These are phyloP conservation scores for Lasioglossum malachurum DNA, from an alignment of 2,888 invertebrate species.

Conservation along the genomic window DNA sequence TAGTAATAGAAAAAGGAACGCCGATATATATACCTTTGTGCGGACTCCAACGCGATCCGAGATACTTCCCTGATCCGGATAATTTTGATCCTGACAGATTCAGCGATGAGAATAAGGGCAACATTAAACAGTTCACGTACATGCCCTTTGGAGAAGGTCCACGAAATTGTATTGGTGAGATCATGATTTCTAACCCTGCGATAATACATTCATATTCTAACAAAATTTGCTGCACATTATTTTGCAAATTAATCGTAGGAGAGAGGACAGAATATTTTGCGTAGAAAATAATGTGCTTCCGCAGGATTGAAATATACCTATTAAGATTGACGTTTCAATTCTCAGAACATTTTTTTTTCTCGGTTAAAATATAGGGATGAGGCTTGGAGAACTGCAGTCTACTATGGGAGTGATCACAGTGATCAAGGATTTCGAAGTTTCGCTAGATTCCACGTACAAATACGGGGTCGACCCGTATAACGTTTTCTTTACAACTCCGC, in stretches of 20 bases:
- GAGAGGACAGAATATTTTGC: not conserved
- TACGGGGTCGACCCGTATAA: slow-evolving; percentile 56
- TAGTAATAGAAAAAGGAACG: slow-evolving; percentile 75
- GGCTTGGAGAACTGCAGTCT: slow-evolving; percentile 74
- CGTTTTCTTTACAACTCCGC: slow-evolving; percentile 58
- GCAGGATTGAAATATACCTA: not conserved
- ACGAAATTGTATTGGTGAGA: slow-evolving; percentile 75
- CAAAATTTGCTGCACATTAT: not conserved
- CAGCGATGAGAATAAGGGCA: slow-evolving; percentile 74
- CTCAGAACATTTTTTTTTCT: not conserved
- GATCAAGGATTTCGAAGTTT: slow-evolving; percentile 74
- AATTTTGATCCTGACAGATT: slow-evolving; percentile 79
- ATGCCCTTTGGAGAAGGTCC: slow-evolving; percentile 80
- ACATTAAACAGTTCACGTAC: slow-evolving; percentile 72
- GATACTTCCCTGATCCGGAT: slow-evolving; percentile 69
- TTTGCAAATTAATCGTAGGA: not conserved
- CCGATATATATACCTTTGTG: slow-evolving; percentile 70
- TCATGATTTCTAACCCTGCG: not conserved
- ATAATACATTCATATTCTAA: not conserved
- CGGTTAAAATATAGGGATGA: slow-evolving; percentile 62
- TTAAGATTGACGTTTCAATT: not conserved
- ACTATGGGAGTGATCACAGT: slow-evolving; percentile 74
- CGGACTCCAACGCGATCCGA: slow-evolving; percentile 75
- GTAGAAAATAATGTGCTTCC: not conserved
- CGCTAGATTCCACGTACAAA: slow-evolving; percentile 64